Evolutionary conservation across 1,140 invertebrate genomes (phyloP), one percentile per base, ranked within the genome.

Genomic region (Halesus radiatus): DNA sequence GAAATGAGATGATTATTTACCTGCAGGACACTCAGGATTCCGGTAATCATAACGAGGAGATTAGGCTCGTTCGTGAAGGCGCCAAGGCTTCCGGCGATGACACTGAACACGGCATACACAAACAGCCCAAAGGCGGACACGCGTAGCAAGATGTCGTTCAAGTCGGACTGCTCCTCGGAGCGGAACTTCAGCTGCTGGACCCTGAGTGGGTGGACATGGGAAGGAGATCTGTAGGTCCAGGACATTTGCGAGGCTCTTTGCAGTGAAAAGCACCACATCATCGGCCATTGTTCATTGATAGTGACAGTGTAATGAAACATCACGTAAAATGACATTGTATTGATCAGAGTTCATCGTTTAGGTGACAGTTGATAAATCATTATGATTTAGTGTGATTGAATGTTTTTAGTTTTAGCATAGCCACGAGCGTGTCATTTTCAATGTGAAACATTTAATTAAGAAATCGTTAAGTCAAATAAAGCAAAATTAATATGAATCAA

Each of bases 111-210:
- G 6, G 96, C 95, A 86, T 98, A 98, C 22, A 96, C 92, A 88
- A 98, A 98, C 52, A 98, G 91, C 62, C 97, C 97, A 85, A 98
- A 96, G 7, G 96, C 95, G 16, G 97, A 97, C 5, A 98, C 95
- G 82, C 96, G 94, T 5, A 98, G 91, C 3, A 98, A 89, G 81
- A 98, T 96, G 87, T 98, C 96, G 84, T 98, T 96, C 74, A 98
- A 89, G 84, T 96, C 95, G 84, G 94, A 96, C 86, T 96, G 94
- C 85, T 96, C 95, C 85, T 97, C 96, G 53, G 94, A 94, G 84
- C 95, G 94, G 92, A 98, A 98, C 87, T 96, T 95, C 85, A 98
- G 88, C 72, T 93, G 92, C 88, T 95, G 95, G 80, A 98, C 96
- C 88, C 96, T 95, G 90, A 84, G 90, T 90, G 88, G 86, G 88